Percentiles rank a stretch among this genome's conserved stretches.
Evolutionary conservation across 2,113 vertebrate species (phyloP).

Genomic region (Cynocephalus volans): DNA sequence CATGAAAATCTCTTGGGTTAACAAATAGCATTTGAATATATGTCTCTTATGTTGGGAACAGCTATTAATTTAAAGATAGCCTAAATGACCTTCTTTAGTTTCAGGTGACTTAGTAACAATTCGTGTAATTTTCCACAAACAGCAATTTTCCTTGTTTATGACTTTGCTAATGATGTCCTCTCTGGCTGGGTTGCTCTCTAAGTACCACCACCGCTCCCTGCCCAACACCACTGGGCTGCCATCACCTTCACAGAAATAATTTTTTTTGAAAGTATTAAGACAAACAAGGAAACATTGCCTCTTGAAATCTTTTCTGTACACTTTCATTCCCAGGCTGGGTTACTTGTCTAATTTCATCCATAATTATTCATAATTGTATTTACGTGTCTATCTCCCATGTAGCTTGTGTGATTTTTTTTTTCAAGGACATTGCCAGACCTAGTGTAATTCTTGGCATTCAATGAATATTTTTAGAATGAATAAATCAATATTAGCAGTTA

Average conservation of each 20-base stretch:
- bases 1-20: background rate
- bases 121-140: constrained; percentile 15
- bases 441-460: constrained; percentile 39
- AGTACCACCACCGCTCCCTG: background rate
- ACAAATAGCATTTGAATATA: background rate
- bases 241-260: background rate
- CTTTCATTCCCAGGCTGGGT: background rate
- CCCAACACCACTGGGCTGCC: background rate
- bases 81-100: background rate
- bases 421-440: constrained; percentile 16
- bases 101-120: background rate
- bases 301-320: background rate
- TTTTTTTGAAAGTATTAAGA: constrained; percentile 23
- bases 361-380: constrained; percentile 52
- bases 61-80: background rate
- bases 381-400: constrained; percentile 16
- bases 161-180: background rate
- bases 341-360: background rate
- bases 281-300: background rate
- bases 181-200: background rate
- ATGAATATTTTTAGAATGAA: constrained; percentile 63
- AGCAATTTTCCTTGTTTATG: background rate
- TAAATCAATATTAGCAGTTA: constrained; percentile 66
- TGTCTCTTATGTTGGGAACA: background rate
- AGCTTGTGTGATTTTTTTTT: background rate